A percentile compares a stretch with the other conserved stretches of the same genome.
These are phyloP conservation scores for Papilio demoleus DNA, from an alignment of 2,888 invertebrate genomes.

Conservation along the genomic window DNA sequence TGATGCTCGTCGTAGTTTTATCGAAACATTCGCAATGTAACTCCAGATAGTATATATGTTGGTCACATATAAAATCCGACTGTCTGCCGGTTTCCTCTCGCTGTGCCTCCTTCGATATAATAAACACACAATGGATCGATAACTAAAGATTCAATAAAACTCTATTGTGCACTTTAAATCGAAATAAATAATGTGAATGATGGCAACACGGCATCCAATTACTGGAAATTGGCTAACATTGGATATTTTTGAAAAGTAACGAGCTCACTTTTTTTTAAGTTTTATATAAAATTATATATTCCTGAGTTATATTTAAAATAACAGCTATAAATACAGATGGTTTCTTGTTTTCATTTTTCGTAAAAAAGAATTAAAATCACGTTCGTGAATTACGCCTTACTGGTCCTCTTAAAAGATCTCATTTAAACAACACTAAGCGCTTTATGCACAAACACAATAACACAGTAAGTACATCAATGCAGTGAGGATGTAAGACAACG, in stretches of 20 bases:
- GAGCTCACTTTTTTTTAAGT: background rate
- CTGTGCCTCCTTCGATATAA: background rate
- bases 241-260: background rate
- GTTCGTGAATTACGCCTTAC: background rate
- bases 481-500: background rate
- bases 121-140: constrained; percentile 20
- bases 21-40: background rate
- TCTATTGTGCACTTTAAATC: background rate
- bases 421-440: background rate
- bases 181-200: background rate
- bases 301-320: too few species aligned
- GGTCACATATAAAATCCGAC: background rate
- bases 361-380: background rate
- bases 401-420: too few species aligned
- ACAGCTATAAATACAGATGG: too few species aligned
- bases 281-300: background rate
- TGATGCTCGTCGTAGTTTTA: too few species aligned
- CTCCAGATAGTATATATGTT: background rate
- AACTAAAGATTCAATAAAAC: constrained; percentile 13
- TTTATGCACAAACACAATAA: background rate
- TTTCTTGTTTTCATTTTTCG: background rate
- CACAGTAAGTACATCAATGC: too few species aligned
- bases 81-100: background rate
- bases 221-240: background rate
- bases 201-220: constrained; percentile 6